Evolutionary conservation across 2,113 vertebrate species (phyloP).

Genomic region (Gopherus evgoodei): DNA sequence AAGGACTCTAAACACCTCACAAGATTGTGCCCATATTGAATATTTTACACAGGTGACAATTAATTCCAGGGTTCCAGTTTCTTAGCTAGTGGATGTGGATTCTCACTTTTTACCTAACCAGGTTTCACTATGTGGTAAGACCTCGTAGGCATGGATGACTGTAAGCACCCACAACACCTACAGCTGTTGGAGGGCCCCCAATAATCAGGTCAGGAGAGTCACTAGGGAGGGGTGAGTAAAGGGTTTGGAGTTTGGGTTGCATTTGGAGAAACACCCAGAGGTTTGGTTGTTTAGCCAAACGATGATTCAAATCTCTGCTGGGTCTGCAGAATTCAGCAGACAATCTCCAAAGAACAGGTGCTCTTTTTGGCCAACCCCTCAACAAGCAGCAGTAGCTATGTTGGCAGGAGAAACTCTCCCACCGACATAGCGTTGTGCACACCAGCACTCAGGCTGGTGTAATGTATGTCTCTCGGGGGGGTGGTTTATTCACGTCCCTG

Average conservation of each 20-base stretch:
- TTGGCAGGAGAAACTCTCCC: no score
- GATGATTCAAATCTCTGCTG: not conserved
- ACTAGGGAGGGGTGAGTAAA: not conserved
- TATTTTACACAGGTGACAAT: not conserved
- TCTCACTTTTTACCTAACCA: no score
- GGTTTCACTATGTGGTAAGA: not conserved
- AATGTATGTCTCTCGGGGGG: no score
- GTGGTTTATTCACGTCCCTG: no score
- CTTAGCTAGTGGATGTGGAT: not conserved
- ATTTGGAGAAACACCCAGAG: not conserved
- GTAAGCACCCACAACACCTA: not conserved
- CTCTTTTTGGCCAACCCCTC: not conserved
- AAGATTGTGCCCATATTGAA: not conserved
- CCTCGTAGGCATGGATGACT: no score
- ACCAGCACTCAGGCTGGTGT: no score
- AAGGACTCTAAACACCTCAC: not conserved
- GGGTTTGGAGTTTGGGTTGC: not conserved
- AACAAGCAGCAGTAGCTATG: no score
- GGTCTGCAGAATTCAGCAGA: constrained; percentile 48
- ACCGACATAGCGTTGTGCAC: no score
- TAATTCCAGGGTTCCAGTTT: not conserved
- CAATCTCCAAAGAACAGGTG: not conserved
- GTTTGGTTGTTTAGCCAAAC: not conserved
- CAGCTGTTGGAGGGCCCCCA: not conserved
- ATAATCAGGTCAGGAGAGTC: not conserved